phyloP scores from a whole-genome alignment of 2,797 vertebrate genomes.

The Phylloscopus collybita region DNA sequence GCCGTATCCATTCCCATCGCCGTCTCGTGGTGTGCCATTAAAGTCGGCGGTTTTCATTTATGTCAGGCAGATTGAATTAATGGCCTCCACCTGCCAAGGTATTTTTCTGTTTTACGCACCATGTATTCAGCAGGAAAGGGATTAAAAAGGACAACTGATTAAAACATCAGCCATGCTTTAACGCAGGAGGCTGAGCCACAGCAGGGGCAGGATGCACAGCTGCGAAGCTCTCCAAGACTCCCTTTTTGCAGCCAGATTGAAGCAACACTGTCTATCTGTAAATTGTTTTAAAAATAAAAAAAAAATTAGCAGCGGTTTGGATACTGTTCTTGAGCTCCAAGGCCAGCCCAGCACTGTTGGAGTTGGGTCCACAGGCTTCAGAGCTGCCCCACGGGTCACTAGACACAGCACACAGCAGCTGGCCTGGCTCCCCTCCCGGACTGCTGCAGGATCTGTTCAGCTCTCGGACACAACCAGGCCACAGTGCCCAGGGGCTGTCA shows the following conservation, averaged over 20 bases:
- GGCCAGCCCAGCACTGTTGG: not conserved
- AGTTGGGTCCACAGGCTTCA: not conserved
- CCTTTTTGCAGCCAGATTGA: not conserved
- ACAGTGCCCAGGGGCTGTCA: not conserved
- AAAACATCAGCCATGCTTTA: not conserved
- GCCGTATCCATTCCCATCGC: not conserved
- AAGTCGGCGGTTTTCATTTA: not conserved
- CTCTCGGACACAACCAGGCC: not conserved
- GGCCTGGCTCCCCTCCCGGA: not conserved
- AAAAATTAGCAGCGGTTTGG: not conserved
- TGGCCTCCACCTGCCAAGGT: not conserved
- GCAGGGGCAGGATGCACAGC: not conserved
- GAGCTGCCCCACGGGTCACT: not conserved
- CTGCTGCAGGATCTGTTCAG: fast-evolving
- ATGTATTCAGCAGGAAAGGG: not conserved
- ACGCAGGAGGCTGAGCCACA: not conserved
- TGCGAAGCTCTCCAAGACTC: not conserved
- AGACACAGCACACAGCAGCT: not conserved
- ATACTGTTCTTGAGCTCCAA: not conserved
- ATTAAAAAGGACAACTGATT: not conserved
- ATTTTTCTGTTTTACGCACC: not conserved
- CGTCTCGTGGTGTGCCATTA: fast-evolving
- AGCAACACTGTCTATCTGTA: not conserved
- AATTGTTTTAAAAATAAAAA: not conserved
- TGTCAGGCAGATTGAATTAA: not conserved